Percentiles rank a stretch among this genome's conserved stretches.
Conservation (phyloP, 2,797 vertebrate genomes). For the Iguana delicatissima region DNA sequence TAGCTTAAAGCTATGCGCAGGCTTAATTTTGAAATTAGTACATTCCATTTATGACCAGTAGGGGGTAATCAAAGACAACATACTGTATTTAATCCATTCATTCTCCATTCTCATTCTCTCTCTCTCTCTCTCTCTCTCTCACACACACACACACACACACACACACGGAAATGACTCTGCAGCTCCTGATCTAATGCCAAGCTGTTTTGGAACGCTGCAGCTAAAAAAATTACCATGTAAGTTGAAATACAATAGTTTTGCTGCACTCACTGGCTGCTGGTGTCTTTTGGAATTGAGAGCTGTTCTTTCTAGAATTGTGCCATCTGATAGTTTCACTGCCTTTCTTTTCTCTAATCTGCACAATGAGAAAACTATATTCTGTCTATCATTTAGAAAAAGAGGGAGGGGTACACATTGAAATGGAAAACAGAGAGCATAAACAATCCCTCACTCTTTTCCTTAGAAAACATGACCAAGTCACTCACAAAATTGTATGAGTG, state of each 20-base stretch:
- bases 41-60: constrained; percentile 62
- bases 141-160: constrained; percentile 13
- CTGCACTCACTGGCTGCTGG: neutral
- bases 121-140: no score
- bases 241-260: neutral
- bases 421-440: neutral
- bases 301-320: constrained; percentile 1
- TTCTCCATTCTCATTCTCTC: no score
- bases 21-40: constrained; percentile 23
- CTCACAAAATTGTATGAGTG: neutral
- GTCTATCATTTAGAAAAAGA: neutral
- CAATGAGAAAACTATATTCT: neutral
- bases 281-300: constrained; percentile 5
- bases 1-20: neutral
- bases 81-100: neutral
- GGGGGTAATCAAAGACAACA: constrained; percentile 75
- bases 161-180: constrained; percentile 44
- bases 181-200: constrained; percentile 24
- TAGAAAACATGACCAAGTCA: neutral
- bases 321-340: neutral
- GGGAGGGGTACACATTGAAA: neutral
- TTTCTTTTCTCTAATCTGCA: neutral
- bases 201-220: constrained; percentile 18
- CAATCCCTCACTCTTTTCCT: no score
- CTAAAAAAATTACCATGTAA: constrained; percentile 9